phyloP scores from a whole-genome alignment of 2,113 vertebrate genomes.

The Orthonyx spaldingii region DNA sequence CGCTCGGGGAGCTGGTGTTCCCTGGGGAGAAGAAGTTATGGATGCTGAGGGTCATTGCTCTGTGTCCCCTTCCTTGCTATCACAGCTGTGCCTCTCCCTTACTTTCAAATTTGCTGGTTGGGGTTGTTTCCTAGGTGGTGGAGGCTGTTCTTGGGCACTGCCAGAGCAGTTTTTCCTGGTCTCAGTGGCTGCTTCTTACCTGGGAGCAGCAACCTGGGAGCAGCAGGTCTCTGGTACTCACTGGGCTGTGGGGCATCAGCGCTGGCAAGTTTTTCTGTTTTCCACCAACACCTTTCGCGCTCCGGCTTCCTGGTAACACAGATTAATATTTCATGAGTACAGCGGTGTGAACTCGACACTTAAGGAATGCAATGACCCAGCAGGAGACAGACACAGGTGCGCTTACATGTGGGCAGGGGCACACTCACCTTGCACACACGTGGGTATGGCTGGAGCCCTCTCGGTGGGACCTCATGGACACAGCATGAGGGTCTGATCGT shows the following conservation, averaged over 20 bases:
- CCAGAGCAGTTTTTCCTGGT: background rate
- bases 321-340: constrained; percentile 36
- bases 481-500: accelerated
- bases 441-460: background rate
- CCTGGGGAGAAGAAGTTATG: background rate
- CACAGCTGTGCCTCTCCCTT: background rate
- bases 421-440: accelerated
- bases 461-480: accelerated
- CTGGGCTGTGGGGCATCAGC: accelerated
- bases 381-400: background rate
- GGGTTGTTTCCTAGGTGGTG: accelerated
- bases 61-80: background rate
- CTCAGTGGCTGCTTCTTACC: background rate
- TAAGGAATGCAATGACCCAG: background rate
- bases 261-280: background rate
- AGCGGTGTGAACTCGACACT: background rate
- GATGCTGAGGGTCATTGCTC: background rate
- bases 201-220: background rate
- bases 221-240: background rate
- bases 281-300: background rate
- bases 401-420: accelerated
- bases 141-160: background rate
- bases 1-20: background rate
- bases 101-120: background rate
- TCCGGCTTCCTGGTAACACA: background rate